phyloP scores from a whole-genome alignment of 1,140 invertebrate species.

The Lamellibrachia luymesi region DNA sequence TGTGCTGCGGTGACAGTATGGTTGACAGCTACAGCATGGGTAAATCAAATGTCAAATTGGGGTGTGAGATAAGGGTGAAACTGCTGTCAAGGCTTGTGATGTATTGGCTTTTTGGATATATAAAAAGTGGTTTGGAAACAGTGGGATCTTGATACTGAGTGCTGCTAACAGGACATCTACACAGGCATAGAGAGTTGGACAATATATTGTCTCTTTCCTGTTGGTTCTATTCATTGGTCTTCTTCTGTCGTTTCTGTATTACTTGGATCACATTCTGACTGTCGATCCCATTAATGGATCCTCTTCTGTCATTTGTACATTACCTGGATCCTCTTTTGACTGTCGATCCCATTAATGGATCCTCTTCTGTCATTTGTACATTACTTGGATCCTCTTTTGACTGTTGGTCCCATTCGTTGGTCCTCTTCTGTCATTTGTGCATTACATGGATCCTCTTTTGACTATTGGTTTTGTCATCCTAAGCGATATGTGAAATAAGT shows the following conservation, averaged over 20 bases:
- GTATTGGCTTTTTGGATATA: neutral
- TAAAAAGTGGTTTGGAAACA: neutral
- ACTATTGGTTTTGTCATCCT: neutral
- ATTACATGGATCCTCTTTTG: neutral
- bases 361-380: neutral
- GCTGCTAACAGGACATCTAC: too few species aligned
- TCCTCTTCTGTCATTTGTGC: neutral
- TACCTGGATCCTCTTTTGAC: neutral
- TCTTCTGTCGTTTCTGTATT: neutral
- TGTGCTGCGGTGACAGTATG: neutral
- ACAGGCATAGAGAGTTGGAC: neutral
- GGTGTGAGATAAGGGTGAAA: neutral
- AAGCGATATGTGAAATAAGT: too few species aligned
- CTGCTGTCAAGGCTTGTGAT: neutral
- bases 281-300: neutral
- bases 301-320: neutral
- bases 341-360: neutral
- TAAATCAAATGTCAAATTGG: neutral
- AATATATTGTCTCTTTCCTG: neutral
- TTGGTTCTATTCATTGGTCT: neutral
- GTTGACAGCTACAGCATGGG: neutral
- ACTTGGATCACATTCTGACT: neutral
- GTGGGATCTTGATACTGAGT: neutral
- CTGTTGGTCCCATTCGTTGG: neutral
- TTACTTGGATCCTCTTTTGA: neutral